Evolutionary conservation across 2,113 vertebrate species (phyloP).

Genomic region (Emydura subglobosa): DNA sequence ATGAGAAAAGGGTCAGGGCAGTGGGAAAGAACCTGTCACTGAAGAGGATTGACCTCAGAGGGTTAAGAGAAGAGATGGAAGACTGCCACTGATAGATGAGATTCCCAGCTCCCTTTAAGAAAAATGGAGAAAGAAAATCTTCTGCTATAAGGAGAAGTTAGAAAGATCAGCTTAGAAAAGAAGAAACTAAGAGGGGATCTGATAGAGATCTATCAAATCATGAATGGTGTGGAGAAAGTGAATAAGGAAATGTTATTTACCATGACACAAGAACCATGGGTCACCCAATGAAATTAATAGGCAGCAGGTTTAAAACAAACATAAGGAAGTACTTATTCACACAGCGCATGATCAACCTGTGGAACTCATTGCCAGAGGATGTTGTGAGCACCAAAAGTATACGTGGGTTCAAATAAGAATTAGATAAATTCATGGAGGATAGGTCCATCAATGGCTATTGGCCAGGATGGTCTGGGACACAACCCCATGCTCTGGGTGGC

Average conservation of each 20-base stretch:
- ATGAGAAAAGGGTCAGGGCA: not conserved
- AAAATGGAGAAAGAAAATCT: not conserved
- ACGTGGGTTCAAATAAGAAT: not conserved
- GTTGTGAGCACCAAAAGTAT: not conserved
- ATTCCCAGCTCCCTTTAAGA: not conserved
- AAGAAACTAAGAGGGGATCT: not conserved
- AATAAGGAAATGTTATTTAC: not conserved
- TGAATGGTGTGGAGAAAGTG: not conserved
- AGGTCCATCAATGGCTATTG: not conserved
- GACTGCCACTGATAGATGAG: not conserved
- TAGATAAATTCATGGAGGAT: not conserved
- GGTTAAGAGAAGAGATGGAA: not conserved
- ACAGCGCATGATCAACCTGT: not conserved
- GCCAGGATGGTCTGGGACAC: not conserved
- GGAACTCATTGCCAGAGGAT: not conserved
- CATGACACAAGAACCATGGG: not conserved
- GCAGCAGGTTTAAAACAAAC: not conserved
- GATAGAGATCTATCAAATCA: not conserved
- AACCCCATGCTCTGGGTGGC: not conserved
- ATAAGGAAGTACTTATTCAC: not conserved
- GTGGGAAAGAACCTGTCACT: not conserved
- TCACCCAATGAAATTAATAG: not conserved
- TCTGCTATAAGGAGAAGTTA: not conserved
- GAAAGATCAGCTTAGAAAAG: not conserved
- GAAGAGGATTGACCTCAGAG: not conserved